Evolutionary conservation across 2,797 vertebrate genomes (phyloP).

Genomic region (Valencia hispanica): DNA sequence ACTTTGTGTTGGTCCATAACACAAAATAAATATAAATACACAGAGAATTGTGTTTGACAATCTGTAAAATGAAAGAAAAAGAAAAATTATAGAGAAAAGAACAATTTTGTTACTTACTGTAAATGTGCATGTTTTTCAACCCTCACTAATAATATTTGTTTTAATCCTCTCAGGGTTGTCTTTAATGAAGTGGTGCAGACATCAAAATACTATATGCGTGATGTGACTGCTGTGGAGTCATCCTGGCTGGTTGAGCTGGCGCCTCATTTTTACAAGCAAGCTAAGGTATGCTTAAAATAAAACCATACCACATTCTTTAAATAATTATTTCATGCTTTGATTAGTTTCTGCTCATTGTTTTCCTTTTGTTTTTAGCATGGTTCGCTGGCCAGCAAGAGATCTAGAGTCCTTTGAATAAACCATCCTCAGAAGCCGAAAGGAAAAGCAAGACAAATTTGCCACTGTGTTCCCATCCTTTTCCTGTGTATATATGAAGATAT

Average conservation of each 20-base stretch:
- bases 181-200: constrained; percentile 98
- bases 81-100: not conserved
- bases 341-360: not conserved
- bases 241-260: constrained; percentile 96
- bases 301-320: not conserved
- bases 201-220: constrained; percentile 96
- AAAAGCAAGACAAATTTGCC: constrained; percentile 43
- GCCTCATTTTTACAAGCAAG: constrained; percentile 98
- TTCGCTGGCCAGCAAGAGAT: constrained; percentile 92
- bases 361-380: constrained; percentile 82
- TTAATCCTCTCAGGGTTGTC: constrained; percentile 86
- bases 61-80: not conserved
- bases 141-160: not conserved
- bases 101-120: not conserved
- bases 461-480: constrained; percentile 63
- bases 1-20: not conserved
- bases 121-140: not conserved
- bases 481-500: constrained; percentile 79
- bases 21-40: not conserved
- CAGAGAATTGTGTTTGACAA: too few relatives aligned
- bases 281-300: constrained; percentile 84
- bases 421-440: constrained; percentile 21
- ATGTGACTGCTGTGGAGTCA: constrained; percentile 96
- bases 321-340: not conserved
- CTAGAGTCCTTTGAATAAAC: constrained; percentile 86